These are phyloP conservation scores for Meiosimyza decipiens DNA, from an alignment of 2,888 invertebrate species.

Conservation along the genomic window DNA sequence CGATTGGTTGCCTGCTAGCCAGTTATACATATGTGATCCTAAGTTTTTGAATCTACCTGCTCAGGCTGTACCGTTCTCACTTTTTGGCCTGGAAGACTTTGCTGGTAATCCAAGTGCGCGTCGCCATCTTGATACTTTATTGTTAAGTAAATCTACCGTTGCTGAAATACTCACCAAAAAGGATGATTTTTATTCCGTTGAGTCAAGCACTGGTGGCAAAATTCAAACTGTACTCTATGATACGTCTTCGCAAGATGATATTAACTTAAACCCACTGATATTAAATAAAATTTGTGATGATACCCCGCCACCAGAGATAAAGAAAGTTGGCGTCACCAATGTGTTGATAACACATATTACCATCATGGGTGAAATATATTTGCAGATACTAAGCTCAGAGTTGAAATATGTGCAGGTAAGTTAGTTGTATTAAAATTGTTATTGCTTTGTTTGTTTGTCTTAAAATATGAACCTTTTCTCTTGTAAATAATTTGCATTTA, in stretches of 20 bases:
- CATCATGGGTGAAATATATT: conserved; percentile 62
- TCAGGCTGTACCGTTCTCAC: conserved; percentile 78
- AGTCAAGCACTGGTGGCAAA: conserved; percentile 51
- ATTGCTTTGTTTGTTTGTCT: too few species aligned
- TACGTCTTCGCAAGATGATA: conserved; percentile 73
- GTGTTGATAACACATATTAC: conserved; percentile 61
- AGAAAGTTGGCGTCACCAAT: conserved; percentile 56
- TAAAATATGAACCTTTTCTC: too few species aligned
- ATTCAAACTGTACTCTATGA: conserved; percentile 74
- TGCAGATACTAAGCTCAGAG: conserved; percentile 60
- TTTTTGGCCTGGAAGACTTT: conserved; percentile 78
- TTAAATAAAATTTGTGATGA: conserved; percentile 69
- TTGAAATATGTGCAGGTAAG: conserved; percentile 60
- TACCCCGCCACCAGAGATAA: conserved; percentile 60
- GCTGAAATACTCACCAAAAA: conserved; percentile 69
- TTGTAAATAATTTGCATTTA: too few species aligned
- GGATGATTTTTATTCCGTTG: conserved; percentile 50
- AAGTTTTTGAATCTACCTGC: conserved; percentile 75
- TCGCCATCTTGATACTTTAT: conserved; percentile 61
- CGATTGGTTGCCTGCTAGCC: conserved; percentile 69
- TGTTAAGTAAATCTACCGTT: conserved; percentile 71
- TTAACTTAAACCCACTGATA: conserved; percentile 74
- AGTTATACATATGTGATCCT: conserved; percentile 73
- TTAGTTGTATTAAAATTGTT: background rate
- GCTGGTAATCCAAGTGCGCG: conserved; percentile 65